Base-by-base conservation (phyloP, 2,113 vertebrate species). In the Turnix velox region DNA sequence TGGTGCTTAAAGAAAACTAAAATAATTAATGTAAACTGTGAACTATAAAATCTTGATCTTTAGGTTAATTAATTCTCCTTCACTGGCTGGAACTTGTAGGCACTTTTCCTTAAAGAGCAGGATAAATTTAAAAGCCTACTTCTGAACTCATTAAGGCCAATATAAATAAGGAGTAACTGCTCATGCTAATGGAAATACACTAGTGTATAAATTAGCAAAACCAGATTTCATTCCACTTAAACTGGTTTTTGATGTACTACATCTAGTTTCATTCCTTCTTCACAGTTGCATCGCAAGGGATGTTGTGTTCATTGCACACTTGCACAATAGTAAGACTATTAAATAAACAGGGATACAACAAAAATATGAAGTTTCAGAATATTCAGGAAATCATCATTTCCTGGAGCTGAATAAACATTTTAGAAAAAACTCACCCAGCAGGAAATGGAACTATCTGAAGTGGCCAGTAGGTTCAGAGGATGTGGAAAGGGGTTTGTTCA, bases 401-500 rank as follows among this genome's bases (percentile, higher is more conserved):
- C 94, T 95, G 91, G 83, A 93, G 73, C 90, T 94, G 85, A 96
- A 84, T 74, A 87, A 91, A 87, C 92, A 87, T 94, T 95, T 96
- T 46, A 92, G 62, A 91, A 95, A 94, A 93, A 94, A 92, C 69
- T 94, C 48, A 90, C 87, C 85, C 88, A 92, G 94, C 91, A 95
- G 95, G 95, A 97, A 96, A 94, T 95, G 89, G 94, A 94, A 86
- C 95, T 95, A 92, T 94, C 95, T 94, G 92, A 94, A 96, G 93
- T 95, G 81, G 91, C 84, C 91, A 95, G 79, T 94, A 95, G 87
- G 84, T 87, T 90, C 79, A 86, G 54, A 94, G 91, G 88, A 94
- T 92, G 85, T 94, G 87, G 91, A 95, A 84, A 89, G 73, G 81
- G 81, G 75, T 75, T 96, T 96, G 91, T 95, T 94, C 90, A 93